Evolutionary conservation across 2,113 vertebrate genomes (phyloP).

Genomic region (Gallinago jamesoni): DNA sequence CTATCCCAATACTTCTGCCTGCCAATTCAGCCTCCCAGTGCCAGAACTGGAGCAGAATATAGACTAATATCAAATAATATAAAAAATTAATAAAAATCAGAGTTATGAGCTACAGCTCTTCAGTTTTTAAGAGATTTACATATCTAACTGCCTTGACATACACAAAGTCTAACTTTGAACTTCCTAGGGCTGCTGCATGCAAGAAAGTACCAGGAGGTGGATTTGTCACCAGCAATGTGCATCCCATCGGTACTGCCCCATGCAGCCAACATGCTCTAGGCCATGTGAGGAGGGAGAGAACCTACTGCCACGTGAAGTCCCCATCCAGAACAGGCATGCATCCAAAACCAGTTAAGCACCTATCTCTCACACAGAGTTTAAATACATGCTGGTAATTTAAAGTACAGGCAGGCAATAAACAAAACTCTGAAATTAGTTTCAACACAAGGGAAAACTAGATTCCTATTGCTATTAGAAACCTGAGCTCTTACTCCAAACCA

Average conservation of each 20-base stretch:
- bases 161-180: background rate
- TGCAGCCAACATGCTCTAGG: rapidly evolving
- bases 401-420: background rate
- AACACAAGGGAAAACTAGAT: background rate
- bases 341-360: background rate
- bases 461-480: background rate
- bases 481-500: background rate
- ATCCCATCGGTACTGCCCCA: background rate
- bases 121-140: background rate
- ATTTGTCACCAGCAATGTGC: background rate
- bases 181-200: background rate
- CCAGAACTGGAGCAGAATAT: background rate
- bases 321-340: background rate
- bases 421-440: background rate
- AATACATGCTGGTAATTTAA: background rate
- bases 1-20: background rate
- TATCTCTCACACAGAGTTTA: background rate
- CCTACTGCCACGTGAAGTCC: background rate
- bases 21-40: background rate
- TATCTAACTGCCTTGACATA: background rate
- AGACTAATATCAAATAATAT: background rate
- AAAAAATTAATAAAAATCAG: too few relatives aligned
- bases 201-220: background rate
- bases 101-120: background rate
- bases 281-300: background rate